phyloP scores from a whole-genome alignment of 2,113 vertebrate genomes.

The Lophura nycthemera region DNA sequence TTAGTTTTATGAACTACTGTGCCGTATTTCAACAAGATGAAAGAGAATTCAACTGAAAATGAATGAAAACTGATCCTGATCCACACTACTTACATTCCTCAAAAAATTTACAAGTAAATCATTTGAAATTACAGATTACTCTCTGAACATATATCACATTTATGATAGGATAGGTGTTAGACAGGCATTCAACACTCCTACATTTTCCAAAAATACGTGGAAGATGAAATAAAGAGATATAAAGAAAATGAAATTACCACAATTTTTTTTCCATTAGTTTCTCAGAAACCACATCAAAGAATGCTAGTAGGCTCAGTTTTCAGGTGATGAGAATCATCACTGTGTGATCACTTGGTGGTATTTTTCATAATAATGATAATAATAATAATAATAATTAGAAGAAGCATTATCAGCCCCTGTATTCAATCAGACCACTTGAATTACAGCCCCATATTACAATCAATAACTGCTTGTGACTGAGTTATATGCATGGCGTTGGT shows the following conservation, averaged over 20 bases:
- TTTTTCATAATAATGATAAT: neutral
- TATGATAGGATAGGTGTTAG: neutral
- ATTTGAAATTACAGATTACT: neutral
- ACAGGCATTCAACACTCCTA: neutral
- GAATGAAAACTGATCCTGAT: neutral
- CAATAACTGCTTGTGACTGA: neutral
- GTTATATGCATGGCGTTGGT: neutral
- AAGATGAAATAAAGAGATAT: neutral
- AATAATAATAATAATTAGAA: neutral
- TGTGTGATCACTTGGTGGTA: neutral
- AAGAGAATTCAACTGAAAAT: neutral
- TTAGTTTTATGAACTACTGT: neutral
- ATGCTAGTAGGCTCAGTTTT: neutral
- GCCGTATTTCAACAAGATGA: neutral
- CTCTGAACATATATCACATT: neutral
- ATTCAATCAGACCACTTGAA: neutral
- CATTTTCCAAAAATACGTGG: rapidly evolving
- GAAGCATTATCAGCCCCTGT: neutral
- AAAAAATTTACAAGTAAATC: neutral
- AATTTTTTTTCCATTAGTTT: neutral
- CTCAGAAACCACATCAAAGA: neutral
- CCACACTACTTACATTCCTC: neutral
- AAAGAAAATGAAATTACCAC: neutral
- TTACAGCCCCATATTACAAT: neutral
- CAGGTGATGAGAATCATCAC: neutral